These are phyloP conservation scores for Himalopsyche kuldschensis DNA, from an alignment of 2,888 invertebrate species.

Conservation along the genomic window DNA sequence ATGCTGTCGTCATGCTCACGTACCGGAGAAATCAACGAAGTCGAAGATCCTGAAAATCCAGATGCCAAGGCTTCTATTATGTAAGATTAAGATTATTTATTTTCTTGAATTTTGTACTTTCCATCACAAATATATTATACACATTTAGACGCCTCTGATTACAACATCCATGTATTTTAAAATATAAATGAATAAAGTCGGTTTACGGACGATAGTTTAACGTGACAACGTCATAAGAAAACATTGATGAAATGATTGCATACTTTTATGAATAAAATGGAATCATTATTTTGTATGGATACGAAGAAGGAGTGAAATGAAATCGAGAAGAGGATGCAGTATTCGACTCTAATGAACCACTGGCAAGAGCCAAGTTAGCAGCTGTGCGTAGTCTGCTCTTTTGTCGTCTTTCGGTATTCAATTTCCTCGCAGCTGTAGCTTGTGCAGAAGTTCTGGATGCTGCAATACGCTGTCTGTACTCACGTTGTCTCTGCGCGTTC, in stretches of 20 bases:
- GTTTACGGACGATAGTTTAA: too few species aligned
- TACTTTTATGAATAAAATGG: too few species aligned
- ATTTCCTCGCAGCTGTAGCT: background rate
- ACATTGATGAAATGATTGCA: too few species aligned
- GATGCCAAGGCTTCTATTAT: constrained; percentile 43
- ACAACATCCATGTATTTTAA: too few species aligned
- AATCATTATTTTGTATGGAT: too few species aligned
- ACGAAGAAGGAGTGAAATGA: too few species aligned
- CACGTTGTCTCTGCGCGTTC: too few species aligned
- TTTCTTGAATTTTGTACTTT: too few species aligned
- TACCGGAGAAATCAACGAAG: constrained; percentile 53
- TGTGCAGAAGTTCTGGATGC: background rate
- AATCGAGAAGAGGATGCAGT: constrained; percentile 40
- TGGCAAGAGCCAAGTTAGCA: constrained; percentile 41
- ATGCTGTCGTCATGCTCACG: constrained; percentile 64
- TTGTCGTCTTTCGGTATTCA: background rate
- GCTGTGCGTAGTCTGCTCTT: constrained; percentile 39
- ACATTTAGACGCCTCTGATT: too few species aligned
- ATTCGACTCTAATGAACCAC: constrained; percentile 27
- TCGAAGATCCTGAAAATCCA: constrained; percentile 46
- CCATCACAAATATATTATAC: too few species aligned
- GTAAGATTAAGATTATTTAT: constrained; percentile 13
- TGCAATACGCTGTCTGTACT: background rate
- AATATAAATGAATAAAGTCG: too few species aligned
- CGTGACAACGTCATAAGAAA: too few species aligned